Conservation (phyloP, 2,888 invertebrate species). For the Venusia cambrica region DNA sequence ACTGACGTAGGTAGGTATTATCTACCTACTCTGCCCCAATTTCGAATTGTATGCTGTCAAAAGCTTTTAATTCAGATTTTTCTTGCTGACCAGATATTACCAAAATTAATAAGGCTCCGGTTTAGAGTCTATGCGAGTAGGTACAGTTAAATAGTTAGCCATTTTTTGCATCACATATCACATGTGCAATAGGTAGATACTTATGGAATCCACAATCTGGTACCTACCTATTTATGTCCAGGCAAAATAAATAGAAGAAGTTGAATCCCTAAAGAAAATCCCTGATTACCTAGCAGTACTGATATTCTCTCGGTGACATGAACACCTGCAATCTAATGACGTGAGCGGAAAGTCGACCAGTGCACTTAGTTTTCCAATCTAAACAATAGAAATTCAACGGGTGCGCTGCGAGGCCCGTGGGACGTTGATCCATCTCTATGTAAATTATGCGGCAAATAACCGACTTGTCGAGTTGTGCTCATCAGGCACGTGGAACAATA, state of each 20-base stretch:
- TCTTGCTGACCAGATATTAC: too few species aligned
- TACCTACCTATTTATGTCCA: too few species aligned
- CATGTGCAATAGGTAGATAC: too few species aligned
- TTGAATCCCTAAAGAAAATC: slow-evolving; percentile 4
- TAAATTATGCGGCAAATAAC: slow-evolving; percentile 78
- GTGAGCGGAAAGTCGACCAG: slow-evolving; percentile 70
- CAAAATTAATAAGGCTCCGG: too few species aligned
- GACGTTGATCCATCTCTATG: slow-evolving; percentile 78
- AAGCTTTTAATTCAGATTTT: too few species aligned
- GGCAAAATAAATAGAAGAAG: not conserved
- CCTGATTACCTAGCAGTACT: not conserved
- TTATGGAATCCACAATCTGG: too few species aligned
- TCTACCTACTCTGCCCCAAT: too few species aligned
- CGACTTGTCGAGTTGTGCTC: slow-evolving; percentile 69
- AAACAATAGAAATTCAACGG: slow-evolving; percentile 81
- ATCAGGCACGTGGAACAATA: slow-evolving; percentile 56
- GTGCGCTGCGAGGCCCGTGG: slow-evolving; percentile 74
- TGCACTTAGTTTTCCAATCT: slow-evolving; percentile 80
- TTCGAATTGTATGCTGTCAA: too few species aligned
- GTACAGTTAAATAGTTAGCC: too few species aligned
- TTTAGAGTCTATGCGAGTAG: too few species aligned
- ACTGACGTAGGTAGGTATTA: too few species aligned
- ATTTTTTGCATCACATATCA: too few species aligned
- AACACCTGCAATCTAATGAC: slow-evolving; percentile 62
- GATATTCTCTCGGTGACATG: slow-evolving; percentile 6